Percentiles rank a stretch among this genome's conserved stretches.
phyloP scores from a whole-genome alignment of 2,888 invertebrate species.

The Plutella xylostella region DNA sequence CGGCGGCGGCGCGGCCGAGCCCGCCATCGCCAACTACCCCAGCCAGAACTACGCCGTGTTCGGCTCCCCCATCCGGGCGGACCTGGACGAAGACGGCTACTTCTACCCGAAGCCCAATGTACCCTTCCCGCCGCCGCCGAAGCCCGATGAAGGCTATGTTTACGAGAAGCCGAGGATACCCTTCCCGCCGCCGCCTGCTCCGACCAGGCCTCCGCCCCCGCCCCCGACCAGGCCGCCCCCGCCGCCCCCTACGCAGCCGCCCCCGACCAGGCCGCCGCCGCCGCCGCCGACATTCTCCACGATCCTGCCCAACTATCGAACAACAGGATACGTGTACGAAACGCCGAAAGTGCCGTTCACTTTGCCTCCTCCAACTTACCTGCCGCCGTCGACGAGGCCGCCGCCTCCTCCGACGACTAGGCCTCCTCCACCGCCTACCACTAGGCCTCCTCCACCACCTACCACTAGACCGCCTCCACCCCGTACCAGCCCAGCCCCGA shows the following conservation, averaged over 20 bases:
- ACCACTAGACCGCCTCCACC: conserved; percentile 14
- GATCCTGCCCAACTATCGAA: conserved; percentile 11
- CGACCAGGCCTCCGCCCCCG: conserved; percentile 29
- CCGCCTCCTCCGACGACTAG: conserved; percentile 11
- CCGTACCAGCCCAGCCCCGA: conserved; percentile 14
- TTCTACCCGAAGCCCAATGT: conserved; percentile 56
- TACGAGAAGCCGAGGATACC: conserved; percentile 13
- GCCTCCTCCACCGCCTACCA: conserved; percentile 12
- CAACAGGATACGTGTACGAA: conserved; percentile 24
- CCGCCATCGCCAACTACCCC: conserved; percentile 44
- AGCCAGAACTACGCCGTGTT: conserved; percentile 52
- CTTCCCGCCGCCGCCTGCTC: conserved; percentile 14
- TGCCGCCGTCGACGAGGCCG: conserved; percentile 1
- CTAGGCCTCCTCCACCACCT: conserved; percentile 10
- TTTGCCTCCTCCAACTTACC: conserved; percentile 14
- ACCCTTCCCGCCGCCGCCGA: conserved; percentile 48
- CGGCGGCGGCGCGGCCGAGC: conserved; percentile 45
- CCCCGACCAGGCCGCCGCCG: conserved; percentile 10
- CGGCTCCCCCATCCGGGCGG: conserved; percentile 45
- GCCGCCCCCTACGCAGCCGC: conserved; percentile 13
- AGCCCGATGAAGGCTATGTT: conserved; percentile 15
- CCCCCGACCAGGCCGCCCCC: conserved; percentile 5
- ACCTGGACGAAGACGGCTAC: conserved; percentile 56
- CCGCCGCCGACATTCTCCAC: conserved; percentile 7
- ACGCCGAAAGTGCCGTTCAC: conserved; percentile 18